Percentiles rank a stretch among this genome's conserved stretches.
Evolutionary conservation across 2,888 invertebrate species (phyloP).

Genomic region (Epirrhoe alternata): DNA sequence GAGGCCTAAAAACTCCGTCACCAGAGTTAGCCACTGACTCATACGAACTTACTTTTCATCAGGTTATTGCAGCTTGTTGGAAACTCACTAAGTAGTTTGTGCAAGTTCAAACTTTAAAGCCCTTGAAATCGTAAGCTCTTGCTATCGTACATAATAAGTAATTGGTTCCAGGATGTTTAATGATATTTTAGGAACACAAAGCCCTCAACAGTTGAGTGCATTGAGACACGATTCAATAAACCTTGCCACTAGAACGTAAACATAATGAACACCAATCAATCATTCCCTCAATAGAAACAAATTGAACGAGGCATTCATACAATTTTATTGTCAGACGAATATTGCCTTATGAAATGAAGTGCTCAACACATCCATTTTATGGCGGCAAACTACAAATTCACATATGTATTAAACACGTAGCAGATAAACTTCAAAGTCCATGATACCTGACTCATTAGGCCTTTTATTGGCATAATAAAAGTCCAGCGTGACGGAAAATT

Average conservation of each 20-base stretch:
- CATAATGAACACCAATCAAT: conserved; percentile 22
- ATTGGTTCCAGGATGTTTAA: not conserved
- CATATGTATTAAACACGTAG: conserved; percentile 34
- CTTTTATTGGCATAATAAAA: conserved; percentile 37
- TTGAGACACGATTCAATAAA: conserved; percentile 1
- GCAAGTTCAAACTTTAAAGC: too few species aligned
- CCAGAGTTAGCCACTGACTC: too few species aligned
- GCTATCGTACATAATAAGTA: not conserved
- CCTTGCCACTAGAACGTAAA: conserved; percentile 7
- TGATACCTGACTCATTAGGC: conserved; percentile 40
- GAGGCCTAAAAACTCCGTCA: too few species aligned
- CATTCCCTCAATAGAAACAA: conserved; percentile 35
- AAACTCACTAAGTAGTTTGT: too few species aligned
- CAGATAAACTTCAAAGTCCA: conserved; percentile 41
- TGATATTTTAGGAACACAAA: not conserved
- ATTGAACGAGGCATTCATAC: conserved; percentile 36
- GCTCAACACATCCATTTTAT: conserved; percentile 30
- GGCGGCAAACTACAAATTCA: conserved; percentile 35
- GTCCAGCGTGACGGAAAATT: conserved; percentile 52
- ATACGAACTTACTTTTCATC: too few species aligned
- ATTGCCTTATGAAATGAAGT: conserved; percentile 30
- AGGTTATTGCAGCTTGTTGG: too few species aligned
- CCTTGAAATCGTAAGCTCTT: too few species aligned
- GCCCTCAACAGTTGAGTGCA: not conserved
- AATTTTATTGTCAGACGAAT: conserved; percentile 33